Evolutionary conservation across 2,113 vertebrate genomes (phyloP).

Genomic region (Ploceus nigricollis): DNA sequence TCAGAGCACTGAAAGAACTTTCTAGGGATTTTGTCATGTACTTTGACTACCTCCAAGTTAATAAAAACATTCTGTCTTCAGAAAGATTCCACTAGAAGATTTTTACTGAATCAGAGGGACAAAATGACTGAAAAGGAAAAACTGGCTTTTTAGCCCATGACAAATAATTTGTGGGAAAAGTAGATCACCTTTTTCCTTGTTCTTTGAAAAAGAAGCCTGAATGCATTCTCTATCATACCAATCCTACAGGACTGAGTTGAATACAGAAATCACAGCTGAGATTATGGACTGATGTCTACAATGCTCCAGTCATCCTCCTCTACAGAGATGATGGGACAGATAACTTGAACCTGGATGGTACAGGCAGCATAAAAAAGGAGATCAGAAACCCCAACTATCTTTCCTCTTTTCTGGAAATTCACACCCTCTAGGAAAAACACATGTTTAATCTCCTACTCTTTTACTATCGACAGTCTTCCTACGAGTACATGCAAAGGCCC

Average conservation of each 20-base stretch:
- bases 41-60: neutral
- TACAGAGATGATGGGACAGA: rapidly evolving
- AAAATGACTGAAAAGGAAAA: neutral
- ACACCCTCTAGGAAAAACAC: neutral
- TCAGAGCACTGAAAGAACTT: neutral
- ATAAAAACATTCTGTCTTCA: neutral
- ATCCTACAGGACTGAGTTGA: rapidly evolving
- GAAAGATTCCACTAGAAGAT: neutral
- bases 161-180: neutral
- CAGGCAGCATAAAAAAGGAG: neutral
- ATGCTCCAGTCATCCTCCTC: neutral
- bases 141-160: neutral
- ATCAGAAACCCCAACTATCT: neutral
- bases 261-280: neutral
- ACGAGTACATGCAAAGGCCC: neutral
- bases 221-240: neutral
- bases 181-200: neutral
- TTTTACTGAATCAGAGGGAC: neutral
- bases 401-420: neutral
- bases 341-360: neutral
- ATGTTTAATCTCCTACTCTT: conserved; percentile 2
- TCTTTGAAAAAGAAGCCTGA: neutral
- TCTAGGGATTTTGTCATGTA: neutral
- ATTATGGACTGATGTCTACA: neutral
- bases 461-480: neutral